Evolutionary conservation across 2,797 vertebrate species (phyloP).

Genomic region (Florisuga fusca): DNA sequence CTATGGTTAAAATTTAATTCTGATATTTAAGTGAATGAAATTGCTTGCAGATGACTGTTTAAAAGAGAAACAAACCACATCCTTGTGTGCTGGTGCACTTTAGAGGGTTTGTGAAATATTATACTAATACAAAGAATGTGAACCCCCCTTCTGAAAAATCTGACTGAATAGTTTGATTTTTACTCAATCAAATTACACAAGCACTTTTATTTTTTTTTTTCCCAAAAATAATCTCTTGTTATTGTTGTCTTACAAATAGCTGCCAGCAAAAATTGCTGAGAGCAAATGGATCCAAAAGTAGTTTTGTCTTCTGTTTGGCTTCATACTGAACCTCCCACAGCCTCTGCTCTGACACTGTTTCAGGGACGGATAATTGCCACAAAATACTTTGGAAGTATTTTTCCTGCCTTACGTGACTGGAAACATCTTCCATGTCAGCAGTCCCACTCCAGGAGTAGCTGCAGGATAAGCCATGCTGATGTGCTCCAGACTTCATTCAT

Average conservation of each 20-base stretch:
- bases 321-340: not conserved
- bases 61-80: constrained; percentile 72
- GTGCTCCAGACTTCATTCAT: accelerated
- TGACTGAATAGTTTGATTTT: constrained; percentile 23
- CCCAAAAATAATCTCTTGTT: constrained; percentile 23
- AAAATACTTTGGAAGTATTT: not conserved
- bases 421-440: not conserved
- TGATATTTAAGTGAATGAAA: constrained; percentile 81
- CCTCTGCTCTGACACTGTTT: not conserved
- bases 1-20: constrained; percentile 79
- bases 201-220: not conserved
- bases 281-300: not conserved
- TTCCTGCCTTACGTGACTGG: not conserved
- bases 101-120: constrained; percentile 28
- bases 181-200: constrained; percentile 10
- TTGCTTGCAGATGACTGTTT: constrained; percentile 79
- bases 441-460: not conserved
- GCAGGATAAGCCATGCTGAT: not conserved
- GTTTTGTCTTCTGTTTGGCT: not conserved
- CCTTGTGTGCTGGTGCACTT: constrained; percentile 53
- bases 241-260: not conserved
- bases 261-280: constrained; percentile 12
- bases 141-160: not conserved
- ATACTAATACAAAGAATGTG: constrained; percentile 4
- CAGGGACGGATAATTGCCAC: not conserved